Evolutionary conservation across 2,113 vertebrate genomes (phyloP), one percentile per base, ranked within the genome.

Genomic region (Oreotrochilus melanogaster): DNA sequence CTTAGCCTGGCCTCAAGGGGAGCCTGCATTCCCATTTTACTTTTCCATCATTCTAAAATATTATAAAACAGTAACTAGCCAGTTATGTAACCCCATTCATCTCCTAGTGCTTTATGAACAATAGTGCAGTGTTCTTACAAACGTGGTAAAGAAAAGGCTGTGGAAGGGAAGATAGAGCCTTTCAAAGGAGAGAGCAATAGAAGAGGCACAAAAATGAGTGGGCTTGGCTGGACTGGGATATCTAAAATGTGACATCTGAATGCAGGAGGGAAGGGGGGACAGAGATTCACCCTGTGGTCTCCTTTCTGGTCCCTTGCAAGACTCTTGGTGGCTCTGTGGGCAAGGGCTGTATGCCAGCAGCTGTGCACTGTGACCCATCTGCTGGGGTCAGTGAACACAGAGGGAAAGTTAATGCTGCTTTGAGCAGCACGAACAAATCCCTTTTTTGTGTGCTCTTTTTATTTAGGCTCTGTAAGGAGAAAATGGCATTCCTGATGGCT

Each of bases 11-110:
- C 82, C 92, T 31, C 81, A 82, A 91, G 81, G 89, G 56, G 43
- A 86, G 17, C 27, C 62, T 78, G 9, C 23, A 22, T 86, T 82
- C 56, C 18, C 33, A 47, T 88, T 93, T 78, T 45, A 54, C 24
- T 94, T 92, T n/a, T 69, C 62, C 51, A 50, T 92, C 88, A 67
- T 88, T 78, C 42, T 62, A 18, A 84, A 89, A 92, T 80, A 51
- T 2, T 6, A 17, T 80, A 31, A 64, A 86, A n/a, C 43, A 48
- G 43, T 51, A 84, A 37, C 78, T 79, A 47, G 16, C 11, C 10
- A 74, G 78, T 96, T 95, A 94, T 1, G 4, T 95, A 96, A 96
- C 33, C 50, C 21, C 45, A 35, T 89, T 61, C 73, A 66, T 31
- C 42, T 86, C 53, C 73, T 1, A 6, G 54, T 1, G 1, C 84